Evolutionary conservation across 2,113 vertebrate species (phyloP).

Genomic region (Australoheros scitulus): DNA sequence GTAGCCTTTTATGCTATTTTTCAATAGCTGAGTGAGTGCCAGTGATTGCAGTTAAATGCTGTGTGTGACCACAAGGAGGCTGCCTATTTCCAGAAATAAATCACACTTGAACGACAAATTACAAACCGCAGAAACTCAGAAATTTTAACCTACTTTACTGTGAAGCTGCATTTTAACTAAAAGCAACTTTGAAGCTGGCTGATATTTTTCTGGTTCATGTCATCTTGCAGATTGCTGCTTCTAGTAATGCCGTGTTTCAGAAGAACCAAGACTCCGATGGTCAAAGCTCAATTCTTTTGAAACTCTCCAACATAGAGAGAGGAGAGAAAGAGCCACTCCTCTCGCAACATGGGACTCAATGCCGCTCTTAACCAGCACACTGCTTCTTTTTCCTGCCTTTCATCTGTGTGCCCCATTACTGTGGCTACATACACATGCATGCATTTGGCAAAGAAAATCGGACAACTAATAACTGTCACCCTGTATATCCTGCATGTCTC

Average conservation of each 20-base stretch:
- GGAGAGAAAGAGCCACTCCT: slow-evolving; percentile 65
- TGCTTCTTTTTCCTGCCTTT: not conserved
- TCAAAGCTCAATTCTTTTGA: slow-evolving; percentile 28
- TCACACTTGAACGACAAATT: not conserved
- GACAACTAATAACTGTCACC: not conserved
- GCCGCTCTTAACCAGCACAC: slow-evolving; percentile 15
- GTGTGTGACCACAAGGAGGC: slow-evolving; percentile 61
- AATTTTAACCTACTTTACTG: not conserved
- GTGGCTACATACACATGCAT: not conserved
- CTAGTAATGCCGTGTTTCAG: slow-evolving; percentile 58
- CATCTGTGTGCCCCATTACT: not conserved
- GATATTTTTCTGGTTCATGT: not conserved
- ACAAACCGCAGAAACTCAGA: not conserved
- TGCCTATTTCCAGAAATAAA: slow-evolving; percentile 18
- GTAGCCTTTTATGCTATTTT: not conserved
- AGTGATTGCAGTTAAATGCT: not conserved
- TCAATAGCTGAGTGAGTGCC: not conserved
- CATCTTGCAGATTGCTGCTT: slow-evolving; percentile 50
- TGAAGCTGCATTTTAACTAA: not conserved
- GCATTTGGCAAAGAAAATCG: not conserved
- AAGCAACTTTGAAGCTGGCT: not conserved
- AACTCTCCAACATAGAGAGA: slow-evolving; percentile 2
- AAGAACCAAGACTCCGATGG: slow-evolving; percentile 44
- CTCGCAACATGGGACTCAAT: slow-evolving; percentile 20
- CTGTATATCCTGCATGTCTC: not conserved